phyloP scores from a whole-genome alignment of 2,113 vertebrate genomes.

The Bujurquina vittata region DNA sequence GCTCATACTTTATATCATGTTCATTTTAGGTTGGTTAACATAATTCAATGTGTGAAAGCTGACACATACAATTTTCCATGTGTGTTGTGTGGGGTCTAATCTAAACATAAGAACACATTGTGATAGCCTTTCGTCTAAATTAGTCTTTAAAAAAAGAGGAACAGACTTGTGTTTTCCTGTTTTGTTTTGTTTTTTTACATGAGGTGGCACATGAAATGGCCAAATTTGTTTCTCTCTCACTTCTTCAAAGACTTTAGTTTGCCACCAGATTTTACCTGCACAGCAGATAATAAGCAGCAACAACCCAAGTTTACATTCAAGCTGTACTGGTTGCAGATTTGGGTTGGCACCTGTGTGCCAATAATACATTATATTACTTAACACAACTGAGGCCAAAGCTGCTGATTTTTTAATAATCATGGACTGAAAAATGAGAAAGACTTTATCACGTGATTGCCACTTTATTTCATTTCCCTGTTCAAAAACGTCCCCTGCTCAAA shows the following conservation, averaged over 20 bases:
- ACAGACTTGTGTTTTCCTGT: background rate
- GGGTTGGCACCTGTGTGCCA: background rate
- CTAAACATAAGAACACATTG: background rate
- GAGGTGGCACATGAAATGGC: background rate
- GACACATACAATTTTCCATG: too few relatives aligned
- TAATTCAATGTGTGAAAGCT: too few relatives aligned
- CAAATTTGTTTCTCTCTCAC: background rate
- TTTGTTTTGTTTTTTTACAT: background rate
- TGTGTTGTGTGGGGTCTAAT: too few relatives aligned
- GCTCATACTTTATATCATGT: too few relatives aligned
- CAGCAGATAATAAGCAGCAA: background rate
- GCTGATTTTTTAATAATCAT: background rate
- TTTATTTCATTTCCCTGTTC: constrained; percentile 27
- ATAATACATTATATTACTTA: background rate
- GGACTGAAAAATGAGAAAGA: background rate
- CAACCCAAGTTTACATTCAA: background rate
- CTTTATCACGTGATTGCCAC: background rate
- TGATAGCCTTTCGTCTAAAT: background rate
- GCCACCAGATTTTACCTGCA: background rate
- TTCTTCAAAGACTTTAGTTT: background rate
- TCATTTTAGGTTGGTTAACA: too few relatives aligned
- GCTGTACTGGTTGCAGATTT: background rate
- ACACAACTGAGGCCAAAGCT: background rate
- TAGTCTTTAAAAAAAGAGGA: background rate
- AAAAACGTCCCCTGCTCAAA: constrained; percentile 20